phyloP scores from a whole-genome alignment of 35 echinoderm and acorn worm species.

The Apostichopus californicus region DNA sequence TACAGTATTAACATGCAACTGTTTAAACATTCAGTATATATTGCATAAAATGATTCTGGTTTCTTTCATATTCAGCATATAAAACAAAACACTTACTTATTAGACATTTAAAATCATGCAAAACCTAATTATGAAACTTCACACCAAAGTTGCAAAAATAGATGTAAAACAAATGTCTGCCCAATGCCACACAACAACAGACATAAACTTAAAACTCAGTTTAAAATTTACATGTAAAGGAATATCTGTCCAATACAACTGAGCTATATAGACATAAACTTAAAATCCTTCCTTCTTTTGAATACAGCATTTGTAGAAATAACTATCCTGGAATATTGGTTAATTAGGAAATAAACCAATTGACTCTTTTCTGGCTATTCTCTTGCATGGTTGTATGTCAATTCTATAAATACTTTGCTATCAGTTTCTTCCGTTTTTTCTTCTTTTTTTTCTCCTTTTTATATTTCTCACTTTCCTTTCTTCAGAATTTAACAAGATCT shows the following conservation, averaged over 20 bases:
- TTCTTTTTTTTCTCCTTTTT: not conserved
- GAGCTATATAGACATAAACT: not conserved
- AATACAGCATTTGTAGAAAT: not conserved
- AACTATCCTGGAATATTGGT: constrained; percentile 4
- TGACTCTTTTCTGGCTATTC: not conserved
- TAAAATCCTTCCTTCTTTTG: not conserved
- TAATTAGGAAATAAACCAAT: constrained; percentile 3
- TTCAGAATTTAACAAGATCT: not conserved
- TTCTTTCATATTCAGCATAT: too few relatives aligned
- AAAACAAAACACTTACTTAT: too few relatives aligned
- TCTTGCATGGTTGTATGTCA: not conserved
- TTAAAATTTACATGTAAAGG: not conserved
- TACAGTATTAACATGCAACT: too few relatives aligned
- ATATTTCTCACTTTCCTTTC: not conserved
- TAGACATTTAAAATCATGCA: too few relatives aligned
- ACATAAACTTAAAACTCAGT: too few relatives aligned
- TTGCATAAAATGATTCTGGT: too few relatives aligned
- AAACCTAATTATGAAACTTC: too few relatives aligned
- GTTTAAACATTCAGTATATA: too few relatives aligned
- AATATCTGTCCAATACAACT: not conserved
- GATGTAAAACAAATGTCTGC: too few relatives aligned
- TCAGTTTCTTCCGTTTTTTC: not conserved
- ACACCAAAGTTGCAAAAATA: too few relatives aligned
- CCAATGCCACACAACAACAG: too few relatives aligned
- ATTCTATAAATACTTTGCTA: not conserved